phyloP scores from a whole-genome alignment of 2,113 vertebrate species.

The Calyptomena viridis region DNA sequence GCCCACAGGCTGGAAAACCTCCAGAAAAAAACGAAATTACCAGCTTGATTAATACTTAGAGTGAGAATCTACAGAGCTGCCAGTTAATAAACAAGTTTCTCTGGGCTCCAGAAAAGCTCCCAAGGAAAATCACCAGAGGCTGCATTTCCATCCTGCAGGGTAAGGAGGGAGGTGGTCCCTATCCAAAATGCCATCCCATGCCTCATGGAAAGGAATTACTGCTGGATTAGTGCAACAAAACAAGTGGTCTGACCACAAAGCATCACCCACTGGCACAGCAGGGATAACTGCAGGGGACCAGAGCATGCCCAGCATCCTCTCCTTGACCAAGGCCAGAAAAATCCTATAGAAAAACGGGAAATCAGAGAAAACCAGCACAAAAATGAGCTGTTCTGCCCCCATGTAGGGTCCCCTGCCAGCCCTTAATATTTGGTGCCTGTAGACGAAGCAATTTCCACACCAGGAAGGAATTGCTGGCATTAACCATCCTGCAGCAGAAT shows the following conservation, averaged over 20 bases:
- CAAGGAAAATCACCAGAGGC: not conserved
- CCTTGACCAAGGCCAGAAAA: not conserved
- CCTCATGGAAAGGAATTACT: not conserved
- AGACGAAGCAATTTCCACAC: not conserved
- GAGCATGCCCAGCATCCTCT: not conserved
- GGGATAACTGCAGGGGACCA: not conserved
- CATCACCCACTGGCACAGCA: rapidly evolving
- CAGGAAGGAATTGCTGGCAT: not conserved
- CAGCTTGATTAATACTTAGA: not conserved
- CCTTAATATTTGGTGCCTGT: not conserved
- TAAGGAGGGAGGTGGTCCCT: not conserved
- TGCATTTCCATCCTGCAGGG: not conserved
- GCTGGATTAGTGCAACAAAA: not conserved
- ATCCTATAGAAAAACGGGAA: not conserved
- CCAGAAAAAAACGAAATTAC: not conserved
- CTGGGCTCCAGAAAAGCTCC: not conserved
- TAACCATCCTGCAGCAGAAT: not conserved
- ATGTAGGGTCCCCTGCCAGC: not conserved
- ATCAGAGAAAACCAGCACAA: not conserved
- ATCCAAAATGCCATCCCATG: not conserved
- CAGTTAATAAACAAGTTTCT: slow-evolving; percentile 18
- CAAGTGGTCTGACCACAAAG: not conserved
- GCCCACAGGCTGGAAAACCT: not conserved
- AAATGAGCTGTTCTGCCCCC: not conserved
- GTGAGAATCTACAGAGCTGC: not conserved